Percentiles rank a stretch among this genome's conserved stretches.
Evolutionary conservation across 2,113 vertebrate species (phyloP).

Genomic region (Crotalus helleri): DNA sequence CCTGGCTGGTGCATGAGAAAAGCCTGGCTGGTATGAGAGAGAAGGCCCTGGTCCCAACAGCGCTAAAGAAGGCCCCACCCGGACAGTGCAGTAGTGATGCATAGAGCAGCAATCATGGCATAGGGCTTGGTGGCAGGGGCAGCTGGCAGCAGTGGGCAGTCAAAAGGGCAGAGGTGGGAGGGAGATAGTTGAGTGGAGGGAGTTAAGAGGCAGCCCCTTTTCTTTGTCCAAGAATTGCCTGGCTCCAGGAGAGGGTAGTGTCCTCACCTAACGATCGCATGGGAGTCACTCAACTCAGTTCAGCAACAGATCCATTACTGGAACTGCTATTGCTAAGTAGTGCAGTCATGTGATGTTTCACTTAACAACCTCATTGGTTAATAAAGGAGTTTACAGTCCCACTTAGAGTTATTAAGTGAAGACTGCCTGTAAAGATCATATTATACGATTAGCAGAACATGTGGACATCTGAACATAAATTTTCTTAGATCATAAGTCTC

Average conservation of each 20-base stretch:
- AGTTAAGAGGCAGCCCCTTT: neutral
- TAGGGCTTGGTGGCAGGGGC: neutral
- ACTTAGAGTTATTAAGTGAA: neutral
- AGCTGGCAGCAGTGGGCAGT: neutral
- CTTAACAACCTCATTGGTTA: neutral
- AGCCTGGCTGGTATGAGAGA: neutral
- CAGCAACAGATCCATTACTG: neutral
- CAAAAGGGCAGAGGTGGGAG: neutral
- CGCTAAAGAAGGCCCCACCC: neutral
- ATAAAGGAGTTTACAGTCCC: neutral
- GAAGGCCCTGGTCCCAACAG: neutral
- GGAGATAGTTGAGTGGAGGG: neutral
- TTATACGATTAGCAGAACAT: neutral
- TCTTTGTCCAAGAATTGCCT: neutral
- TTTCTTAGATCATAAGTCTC: neutral
- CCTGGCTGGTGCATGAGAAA: neutral
- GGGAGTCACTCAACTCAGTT: neutral
- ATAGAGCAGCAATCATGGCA: neutral
- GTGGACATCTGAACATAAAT: neutral
- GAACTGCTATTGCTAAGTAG: neutral
- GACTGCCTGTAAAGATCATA: neutral
- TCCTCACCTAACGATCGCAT: neutral
- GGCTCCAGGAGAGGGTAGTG: neutral
- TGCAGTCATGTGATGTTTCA: neutral
- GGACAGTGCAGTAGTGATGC: neutral